phyloP scores from a whole-genome alignment of 2,888 invertebrate species.

The Hydrotaea diabolus region DNA sequence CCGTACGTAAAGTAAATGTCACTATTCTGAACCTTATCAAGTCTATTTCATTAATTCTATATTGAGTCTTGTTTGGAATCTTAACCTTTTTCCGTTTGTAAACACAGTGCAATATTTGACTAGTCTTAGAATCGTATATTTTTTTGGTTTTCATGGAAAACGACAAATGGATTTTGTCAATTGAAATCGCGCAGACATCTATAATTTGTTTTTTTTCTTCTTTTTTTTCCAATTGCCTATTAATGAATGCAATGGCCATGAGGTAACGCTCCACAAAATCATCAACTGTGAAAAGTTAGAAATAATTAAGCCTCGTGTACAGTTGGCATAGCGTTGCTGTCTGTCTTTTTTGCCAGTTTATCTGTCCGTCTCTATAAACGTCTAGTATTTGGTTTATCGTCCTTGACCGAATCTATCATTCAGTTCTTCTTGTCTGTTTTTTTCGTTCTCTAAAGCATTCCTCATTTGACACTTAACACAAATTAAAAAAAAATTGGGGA shows the following conservation, averaged over 20 bases:
- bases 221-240: background rate
- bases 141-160: too few species aligned
- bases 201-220: background rate
- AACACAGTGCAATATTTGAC: too few species aligned
- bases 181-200: background rate
- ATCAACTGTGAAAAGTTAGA: background rate
- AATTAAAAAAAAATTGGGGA: conserved; percentile 22
- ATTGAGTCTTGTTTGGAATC: too few species aligned
- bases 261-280: background rate
- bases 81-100: too few species aligned
- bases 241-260: background rate
- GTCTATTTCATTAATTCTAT: too few species aligned
- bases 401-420: conserved; percentile 38
- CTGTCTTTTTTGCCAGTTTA: too few species aligned
- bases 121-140: too few species aligned
- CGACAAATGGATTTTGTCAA: too few species aligned
- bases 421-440: conserved; percentile 3
- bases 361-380: background rate
- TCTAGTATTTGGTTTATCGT: background rate
- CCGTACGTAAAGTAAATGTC: too few species aligned
- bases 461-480: conserved; percentile 20
- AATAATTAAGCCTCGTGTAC: background rate
- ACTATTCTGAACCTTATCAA: too few species aligned
- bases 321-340: background rate
- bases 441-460: background rate